These are phyloP conservation scores for Tetramorium parvispinum DNA, from an alignment of 1,140 invertebrate genomes.

Conservation along the genomic window DNA sequence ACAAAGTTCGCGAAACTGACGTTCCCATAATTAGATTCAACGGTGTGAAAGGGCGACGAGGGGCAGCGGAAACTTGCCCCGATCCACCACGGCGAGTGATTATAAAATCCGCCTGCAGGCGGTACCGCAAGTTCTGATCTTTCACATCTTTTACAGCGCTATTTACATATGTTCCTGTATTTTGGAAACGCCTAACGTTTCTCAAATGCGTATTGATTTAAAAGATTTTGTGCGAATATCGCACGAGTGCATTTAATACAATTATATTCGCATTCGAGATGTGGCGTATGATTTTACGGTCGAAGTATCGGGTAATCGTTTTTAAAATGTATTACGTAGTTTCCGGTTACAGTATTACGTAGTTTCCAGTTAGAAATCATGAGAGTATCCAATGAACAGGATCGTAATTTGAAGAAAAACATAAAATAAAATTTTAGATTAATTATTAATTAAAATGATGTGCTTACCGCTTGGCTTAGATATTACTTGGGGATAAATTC, in stretches of 20 bases:
- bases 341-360: background rate
- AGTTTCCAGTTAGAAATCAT: background rate
- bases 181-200: slow-evolving; percentile 10
- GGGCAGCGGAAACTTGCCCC: slow-evolving; percentile 70
- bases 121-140: slow-evolving; percentile 53
- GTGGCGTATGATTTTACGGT: background rate
- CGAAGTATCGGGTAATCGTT: background rate
- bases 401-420: background rate
- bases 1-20: slow-evolving; percentile 72
- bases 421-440: background rate
- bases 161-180: slow-evolving; percentile 52
- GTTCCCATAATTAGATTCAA: slow-evolving; percentile 76
- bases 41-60: slow-evolving; percentile 68
- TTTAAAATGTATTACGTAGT: background rate
- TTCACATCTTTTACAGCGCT: slow-evolving; percentile 52
- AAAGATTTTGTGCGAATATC: background rate
- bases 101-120: slow-evolving; percentile 68
- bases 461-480: background rate
- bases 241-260: background rate
- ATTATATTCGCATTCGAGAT: background rate
- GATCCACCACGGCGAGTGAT: slow-evolving; percentile 69
- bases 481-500: slow-evolving; percentile 17
- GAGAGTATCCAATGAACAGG: background rate
- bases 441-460: slow-evolving; percentile 21
- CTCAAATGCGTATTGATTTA: slow-evolving; percentile 16